phyloP scores from a whole-genome alignment of 2,113 vertebrate genomes.

The Pseudopipra pipra region DNA sequence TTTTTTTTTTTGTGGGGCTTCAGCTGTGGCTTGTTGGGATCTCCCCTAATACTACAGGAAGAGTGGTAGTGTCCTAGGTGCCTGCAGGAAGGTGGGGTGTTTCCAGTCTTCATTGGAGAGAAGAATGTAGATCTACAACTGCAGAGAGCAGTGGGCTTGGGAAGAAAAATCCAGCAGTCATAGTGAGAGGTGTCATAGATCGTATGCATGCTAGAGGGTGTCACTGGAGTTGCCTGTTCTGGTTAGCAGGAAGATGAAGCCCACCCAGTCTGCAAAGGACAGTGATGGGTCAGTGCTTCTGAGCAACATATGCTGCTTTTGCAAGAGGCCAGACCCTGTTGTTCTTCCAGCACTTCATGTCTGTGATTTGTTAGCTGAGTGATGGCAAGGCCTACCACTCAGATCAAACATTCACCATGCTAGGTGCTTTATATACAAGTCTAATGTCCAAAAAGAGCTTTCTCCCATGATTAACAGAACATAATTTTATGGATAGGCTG shows the following conservation, averaged over 20 bases:
- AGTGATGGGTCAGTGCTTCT: background rate
- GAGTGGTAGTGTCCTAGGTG: background rate
- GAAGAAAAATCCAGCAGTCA: background rate
- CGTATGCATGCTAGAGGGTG: background rate
- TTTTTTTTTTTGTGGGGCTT: background rate
- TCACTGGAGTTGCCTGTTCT: background rate
- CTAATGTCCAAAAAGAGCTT: background rate
- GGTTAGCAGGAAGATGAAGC: background rate
- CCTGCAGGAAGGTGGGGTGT: background rate
- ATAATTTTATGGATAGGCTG: background rate
- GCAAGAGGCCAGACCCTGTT: background rate
- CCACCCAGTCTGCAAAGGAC: slow-evolving; percentile 5
- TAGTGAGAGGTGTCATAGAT: background rate
- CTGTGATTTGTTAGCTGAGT: background rate
- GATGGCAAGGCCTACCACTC: background rate
- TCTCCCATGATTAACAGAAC: background rate
- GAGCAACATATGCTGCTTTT: background rate
- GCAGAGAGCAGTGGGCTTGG: background rate
- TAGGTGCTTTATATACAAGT: background rate
- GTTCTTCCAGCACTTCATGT: background rate
- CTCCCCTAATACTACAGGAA: background rate
- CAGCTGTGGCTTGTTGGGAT: background rate
- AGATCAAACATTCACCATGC: background rate
- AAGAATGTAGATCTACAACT: background rate
- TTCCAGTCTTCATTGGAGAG: background rate